A percentile compares a stretch with the other conserved stretches of the same genome.
phyloP scores from a whole-genome alignment of 2,797 vertebrate genomes.

The Crenuchus spilurus region DNA sequence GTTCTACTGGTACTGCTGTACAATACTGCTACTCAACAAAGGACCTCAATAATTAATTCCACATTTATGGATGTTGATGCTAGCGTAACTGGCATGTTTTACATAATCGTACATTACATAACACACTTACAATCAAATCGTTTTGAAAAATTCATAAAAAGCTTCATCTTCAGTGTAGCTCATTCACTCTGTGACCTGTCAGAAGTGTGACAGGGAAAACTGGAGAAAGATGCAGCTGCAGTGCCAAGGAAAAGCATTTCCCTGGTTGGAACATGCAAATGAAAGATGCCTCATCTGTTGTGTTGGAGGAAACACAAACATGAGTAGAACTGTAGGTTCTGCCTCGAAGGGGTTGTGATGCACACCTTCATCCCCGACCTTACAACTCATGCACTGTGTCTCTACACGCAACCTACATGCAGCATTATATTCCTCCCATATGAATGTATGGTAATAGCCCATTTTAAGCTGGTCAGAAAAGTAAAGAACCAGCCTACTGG shows the following conservation, averaged over 20 bases:
- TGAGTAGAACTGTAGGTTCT: conserved; percentile 10
- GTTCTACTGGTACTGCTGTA: not conserved
- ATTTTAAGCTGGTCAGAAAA: conserved; percentile 61
- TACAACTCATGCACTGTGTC: conserved; percentile 12
- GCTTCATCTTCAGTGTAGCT: conserved; percentile 24
- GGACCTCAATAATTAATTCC: conserved; percentile 63
- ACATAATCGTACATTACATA: conserved; percentile 57
- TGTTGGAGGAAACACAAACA: conserved; percentile 24
- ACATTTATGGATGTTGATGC: conserved; percentile 35
- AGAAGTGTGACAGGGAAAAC: not conserved
- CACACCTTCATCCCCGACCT: conserved; percentile 15
- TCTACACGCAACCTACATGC: conserved; percentile 20
- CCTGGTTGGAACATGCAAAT: conserved; percentile 29
- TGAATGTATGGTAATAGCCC: conserved; percentile 64
- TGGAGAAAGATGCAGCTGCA: conserved; percentile 6
- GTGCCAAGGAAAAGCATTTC: not conserved
- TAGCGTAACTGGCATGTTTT: conserved; percentile 61
- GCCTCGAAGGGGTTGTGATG: conserved; percentile 14
- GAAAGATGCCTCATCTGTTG: conserved; percentile 44
- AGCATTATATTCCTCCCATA: conserved; percentile 56
- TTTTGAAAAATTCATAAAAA: conserved; percentile 64
- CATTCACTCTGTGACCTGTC: conserved; percentile 5
- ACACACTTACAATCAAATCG: conserved; percentile 52
- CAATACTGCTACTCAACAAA: conserved; percentile 30
- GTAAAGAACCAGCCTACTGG: conserved; percentile 48